Percentiles rank a stretch among this genome's conserved stretches.
phyloP scores from a whole-genome alignment of 2,113 vertebrate genomes.

The Ceratotherium simum region DNA sequence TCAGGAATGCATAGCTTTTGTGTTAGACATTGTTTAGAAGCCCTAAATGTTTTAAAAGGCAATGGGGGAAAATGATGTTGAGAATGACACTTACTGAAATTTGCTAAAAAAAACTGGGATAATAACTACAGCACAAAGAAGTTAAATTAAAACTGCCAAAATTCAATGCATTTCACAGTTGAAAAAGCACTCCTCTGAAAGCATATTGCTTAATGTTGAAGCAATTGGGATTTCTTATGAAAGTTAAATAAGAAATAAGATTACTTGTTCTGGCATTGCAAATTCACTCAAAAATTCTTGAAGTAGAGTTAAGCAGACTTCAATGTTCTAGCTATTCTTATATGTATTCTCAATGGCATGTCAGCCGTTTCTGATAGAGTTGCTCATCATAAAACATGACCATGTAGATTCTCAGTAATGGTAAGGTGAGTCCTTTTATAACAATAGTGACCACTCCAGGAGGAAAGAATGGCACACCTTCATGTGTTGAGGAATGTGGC shows the following conservation, averaged over 20 bases:
- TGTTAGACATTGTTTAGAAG: not conserved
- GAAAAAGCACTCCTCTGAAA: slow-evolving; percentile 39
- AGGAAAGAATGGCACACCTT: not conserved
- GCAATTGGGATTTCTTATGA: not conserved
- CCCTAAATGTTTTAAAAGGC: slow-evolving; percentile 2
- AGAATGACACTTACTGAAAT: slow-evolving; percentile 8
- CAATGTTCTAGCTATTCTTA: not conserved
- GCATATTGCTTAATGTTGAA: slow-evolving; percentile 57
- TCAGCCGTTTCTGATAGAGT: not conserved
- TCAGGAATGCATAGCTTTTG: not conserved
- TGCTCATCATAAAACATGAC: not conserved
- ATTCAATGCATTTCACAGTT: slow-evolving; percentile 41
- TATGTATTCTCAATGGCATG: not conserved
- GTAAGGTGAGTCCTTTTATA: not conserved
- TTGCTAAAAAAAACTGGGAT: not conserved
- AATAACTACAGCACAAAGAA: slow-evolving; percentile 36
- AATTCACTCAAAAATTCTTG: slow-evolving; percentile 18
- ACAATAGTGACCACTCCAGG: not conserved
- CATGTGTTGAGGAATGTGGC: not conserved
- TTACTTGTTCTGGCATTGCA: not conserved
- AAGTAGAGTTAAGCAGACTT: not conserved
- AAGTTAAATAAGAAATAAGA: slow-evolving; percentile 59
- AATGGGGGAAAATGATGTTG: slow-evolving; percentile 19
- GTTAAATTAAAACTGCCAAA: slow-evolving; percentile 66
- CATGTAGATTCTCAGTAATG: not conserved